These are phyloP conservation scores for Lepidocyrtoides sp. DNA, from an alignment of 2,888 invertebrate species.

Conservation along the genomic window DNA sequence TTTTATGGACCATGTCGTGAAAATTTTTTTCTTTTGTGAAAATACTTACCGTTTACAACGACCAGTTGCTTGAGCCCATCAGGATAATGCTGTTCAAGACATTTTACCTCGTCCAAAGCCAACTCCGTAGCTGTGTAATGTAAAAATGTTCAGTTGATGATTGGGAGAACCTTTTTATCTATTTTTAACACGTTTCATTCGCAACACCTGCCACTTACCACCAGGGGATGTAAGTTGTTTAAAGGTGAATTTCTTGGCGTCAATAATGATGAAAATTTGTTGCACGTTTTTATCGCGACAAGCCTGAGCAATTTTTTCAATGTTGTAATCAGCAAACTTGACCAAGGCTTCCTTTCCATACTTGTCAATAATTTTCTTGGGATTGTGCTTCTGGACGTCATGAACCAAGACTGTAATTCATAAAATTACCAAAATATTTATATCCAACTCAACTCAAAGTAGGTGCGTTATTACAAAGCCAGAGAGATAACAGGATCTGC, in stretches of 20 bases:
- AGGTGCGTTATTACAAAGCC: neutral
- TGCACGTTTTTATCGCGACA: slow-evolving; percentile 83
- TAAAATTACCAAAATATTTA: neutral
- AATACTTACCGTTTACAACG: slow-evolving; percentile 83
- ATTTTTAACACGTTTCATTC: too few relatives aligned
- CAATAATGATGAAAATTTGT: slow-evolving; percentile 83
- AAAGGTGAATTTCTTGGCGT: slow-evolving; percentile 84
- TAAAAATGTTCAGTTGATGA: too few relatives aligned
- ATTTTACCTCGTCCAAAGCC: slow-evolving; percentile 82
- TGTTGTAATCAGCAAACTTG: slow-evolving; percentile 82
- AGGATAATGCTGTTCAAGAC: slow-evolving; percentile 82
- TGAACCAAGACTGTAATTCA: slow-evolving; percentile 79
- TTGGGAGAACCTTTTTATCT: too few relatives aligned
- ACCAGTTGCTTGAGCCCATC: slow-evolving; percentile 82
- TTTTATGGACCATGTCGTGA: neutral
- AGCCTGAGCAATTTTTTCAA: slow-evolving; percentile 81
- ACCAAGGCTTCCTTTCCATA: slow-evolving; percentile 82
- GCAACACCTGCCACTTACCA: slow-evolving; percentile 67
- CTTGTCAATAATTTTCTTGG: slow-evolving; percentile 84
- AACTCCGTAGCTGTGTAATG: slow-evolving; percentile 81
- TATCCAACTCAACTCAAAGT: neutral
- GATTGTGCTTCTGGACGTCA: slow-evolving; percentile 83
- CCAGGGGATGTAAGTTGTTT: slow-evolving; percentile 84
- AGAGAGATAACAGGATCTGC: neutral
- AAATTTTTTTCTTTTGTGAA: too few relatives aligned